Base-by-base conservation (phyloP, 2,797 vertebrate genomes). In the Hephaestus fuliginosus region DNA sequence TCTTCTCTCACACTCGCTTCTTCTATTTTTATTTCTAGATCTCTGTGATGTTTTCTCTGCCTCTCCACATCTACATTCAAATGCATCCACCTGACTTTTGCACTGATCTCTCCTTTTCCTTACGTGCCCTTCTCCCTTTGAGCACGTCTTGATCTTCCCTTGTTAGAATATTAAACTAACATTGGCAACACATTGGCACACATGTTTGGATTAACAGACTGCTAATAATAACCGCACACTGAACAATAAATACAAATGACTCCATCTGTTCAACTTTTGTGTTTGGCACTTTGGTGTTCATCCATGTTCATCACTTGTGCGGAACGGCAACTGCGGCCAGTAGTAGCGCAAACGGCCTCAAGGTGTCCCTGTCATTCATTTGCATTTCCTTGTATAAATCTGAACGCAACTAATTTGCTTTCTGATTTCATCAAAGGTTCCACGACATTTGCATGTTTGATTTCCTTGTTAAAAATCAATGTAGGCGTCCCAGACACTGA, bases 221-320 rank as follows among this genome's bases (percentile, higher is more conserved):
- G 7, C 80, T 78, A 85, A 79, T 80, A 85, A 91, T 74, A 89
- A 81, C 77, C 22, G 33, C 76, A 76, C 56, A 60, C 67, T 53
- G 52, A 81, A 79, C 66, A 66, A 69, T 81, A 74, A 85, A 76
- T 67, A 67, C 65, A 83, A 84, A 82, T 22, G 36, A 30, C 74
- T 87, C 83, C 86, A 84, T 90, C 86, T 91, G 87, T 60, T 82
- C 56, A 43, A 79, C 82, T 74, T 79, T 81, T 72, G 58, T 25
- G 28, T 75, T 74, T 48, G 4, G 62, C 49, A 28, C 67, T 70
- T 68, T 58, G 48, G 52, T 72, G 67, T 64, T 65, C 36, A 44
- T 81, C 74, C 39, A 36, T 81, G 51, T 44, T 53, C 33, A 25
- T 43, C 33, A 0, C 18, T 48, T 71, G 55, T 22, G 71, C 55